Conservation (phyloP, 2,113 vertebrate genomes). For the Lepus europaeus region DNA sequence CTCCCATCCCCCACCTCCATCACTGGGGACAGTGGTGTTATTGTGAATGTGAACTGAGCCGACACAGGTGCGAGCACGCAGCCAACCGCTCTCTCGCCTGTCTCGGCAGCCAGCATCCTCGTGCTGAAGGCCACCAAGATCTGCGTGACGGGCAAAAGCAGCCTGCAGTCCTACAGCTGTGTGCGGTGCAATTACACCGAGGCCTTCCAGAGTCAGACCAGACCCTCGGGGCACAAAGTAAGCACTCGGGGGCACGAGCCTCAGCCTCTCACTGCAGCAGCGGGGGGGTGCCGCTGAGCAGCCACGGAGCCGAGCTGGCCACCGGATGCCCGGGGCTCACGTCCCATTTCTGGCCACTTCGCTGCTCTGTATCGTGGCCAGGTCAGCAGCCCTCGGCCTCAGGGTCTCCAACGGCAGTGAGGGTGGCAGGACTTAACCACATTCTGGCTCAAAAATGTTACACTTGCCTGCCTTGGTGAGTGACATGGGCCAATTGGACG, state of each 20-base stretch:
- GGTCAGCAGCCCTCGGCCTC: not conserved
- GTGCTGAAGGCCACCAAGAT: conserved; percentile 83
- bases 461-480: not conserved
- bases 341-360: not conserved
- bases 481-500: not conserved
- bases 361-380: not conserved
- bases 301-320: not conserved
- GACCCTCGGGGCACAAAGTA: conserved; percentile 64
- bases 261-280: too few species aligned
- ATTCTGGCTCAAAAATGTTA: not conserved
- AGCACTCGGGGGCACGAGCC: not conserved
- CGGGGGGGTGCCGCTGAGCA: not conserved
- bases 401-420: not conserved
- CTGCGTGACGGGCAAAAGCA: conserved; percentile 62
- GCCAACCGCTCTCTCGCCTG: not conserved
- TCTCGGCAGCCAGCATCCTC: conserved; percentile 79
- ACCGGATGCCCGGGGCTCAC: not conserved
- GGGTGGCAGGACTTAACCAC: conserved; percentile 1
- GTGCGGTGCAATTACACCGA: conserved; percentile 82
- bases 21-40: not conserved
- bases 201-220: conserved; percentile 78
- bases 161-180: conserved; percentile 40
- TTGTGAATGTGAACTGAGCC: not conserved
- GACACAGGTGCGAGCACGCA: not conserved
- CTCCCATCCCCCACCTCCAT: too few species aligned